These are phyloP conservation scores for Perdix hodgsoniae DNA, from an alignment of 2,797 vertebrate species.

Conservation along the genomic window DNA sequence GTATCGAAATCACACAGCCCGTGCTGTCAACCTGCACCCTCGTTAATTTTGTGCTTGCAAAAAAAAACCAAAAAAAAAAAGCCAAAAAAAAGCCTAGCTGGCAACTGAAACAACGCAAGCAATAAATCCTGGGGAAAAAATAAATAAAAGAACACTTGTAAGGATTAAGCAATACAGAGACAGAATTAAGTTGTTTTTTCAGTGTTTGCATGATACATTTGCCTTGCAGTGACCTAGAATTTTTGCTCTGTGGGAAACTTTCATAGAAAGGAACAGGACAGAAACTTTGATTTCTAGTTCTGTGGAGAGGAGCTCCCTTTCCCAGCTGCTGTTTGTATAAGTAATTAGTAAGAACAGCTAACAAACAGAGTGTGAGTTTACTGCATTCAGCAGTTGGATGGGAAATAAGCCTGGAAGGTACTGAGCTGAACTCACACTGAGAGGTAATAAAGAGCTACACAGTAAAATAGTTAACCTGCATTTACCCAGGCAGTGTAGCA, in stretches of 20 bases:
- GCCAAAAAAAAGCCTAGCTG: neutral
- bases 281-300: neutral
- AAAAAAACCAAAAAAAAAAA: neutral
- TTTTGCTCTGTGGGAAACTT: neutral
- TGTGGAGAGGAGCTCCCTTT: neutral
- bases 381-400: neutral
- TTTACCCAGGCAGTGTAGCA: neutral
- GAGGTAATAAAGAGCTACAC: neutral
- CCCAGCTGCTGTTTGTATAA: neutral
- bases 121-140: neutral
- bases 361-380: neutral
- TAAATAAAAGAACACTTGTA: neutral
- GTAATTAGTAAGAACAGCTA: neutral
- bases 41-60: neutral
- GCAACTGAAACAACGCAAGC: neutral
- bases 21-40: neutral
- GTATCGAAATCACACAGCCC: neutral
- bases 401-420: neutral
- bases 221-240: neutral
- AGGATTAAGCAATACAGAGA: neutral
- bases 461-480: neutral
- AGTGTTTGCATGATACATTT: neutral
- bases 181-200: neutral
- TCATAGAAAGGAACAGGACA: neutral
- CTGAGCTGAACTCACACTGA: neutral